Conservation (phyloP, 2,113 vertebrate genomes). For the Gallinago paraguaiae region DNA sequence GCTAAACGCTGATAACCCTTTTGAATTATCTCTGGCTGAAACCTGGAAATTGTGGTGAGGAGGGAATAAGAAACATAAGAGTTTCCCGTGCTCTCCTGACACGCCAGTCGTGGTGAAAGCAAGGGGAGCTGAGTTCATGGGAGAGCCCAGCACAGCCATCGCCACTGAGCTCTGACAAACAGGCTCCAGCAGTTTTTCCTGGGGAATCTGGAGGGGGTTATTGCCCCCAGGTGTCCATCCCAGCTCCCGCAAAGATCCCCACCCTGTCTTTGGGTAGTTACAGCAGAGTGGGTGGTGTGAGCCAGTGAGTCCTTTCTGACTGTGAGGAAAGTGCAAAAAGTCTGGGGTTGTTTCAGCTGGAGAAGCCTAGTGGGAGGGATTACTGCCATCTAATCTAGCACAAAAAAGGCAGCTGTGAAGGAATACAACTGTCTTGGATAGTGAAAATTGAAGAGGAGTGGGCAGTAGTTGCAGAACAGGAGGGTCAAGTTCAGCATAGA, state of each 20-base stretch:
- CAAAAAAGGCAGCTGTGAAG: background rate
- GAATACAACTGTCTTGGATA: background rate
- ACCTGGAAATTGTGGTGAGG: background rate
- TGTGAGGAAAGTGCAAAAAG: background rate
- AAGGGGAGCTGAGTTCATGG: background rate
- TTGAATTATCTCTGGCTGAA: conserved; percentile 55
- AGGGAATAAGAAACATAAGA: background rate
- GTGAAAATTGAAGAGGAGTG: background rate
- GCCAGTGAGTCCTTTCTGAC: background rate
- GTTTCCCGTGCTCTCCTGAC: background rate
- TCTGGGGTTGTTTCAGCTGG: background rate
- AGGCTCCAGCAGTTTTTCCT: background rate
- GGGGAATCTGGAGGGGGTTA: background rate
- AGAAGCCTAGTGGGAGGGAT: background rate
- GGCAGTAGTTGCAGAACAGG: background rate
- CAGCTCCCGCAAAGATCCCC: accelerated
- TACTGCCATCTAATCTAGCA: background rate
- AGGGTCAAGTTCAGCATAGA: background rate
- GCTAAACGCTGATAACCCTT: background rate
- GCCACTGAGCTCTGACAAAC: accelerated
- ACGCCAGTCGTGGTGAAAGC: accelerated
- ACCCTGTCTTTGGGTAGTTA: background rate
- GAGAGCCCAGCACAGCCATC: accelerated
- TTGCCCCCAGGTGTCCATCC: background rate
- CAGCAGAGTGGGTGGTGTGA: background rate